A percentile compares a stretch with the other conserved stretches of the same genome.
Conservation (phyloP, 2,113 vertebrate species). For the Ciconia maguari region DNA sequence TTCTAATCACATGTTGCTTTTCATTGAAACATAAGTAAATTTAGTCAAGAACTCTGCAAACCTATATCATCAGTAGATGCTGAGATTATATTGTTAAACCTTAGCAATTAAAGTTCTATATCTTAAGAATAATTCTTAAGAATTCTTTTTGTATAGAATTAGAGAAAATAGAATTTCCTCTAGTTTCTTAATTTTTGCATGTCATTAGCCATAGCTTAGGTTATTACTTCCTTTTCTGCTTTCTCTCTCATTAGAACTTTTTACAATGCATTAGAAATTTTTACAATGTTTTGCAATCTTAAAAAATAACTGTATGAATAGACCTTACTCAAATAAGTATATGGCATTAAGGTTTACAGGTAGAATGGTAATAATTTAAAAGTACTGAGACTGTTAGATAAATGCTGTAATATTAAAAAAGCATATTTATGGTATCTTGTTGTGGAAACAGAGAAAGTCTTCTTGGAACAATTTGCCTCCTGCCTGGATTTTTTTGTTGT, state of each 20-base stretch:
- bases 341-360: not conserved
- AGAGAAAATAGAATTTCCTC: not conserved
- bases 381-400: not conserved
- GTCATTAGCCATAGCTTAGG: not conserved
- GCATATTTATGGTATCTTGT: not conserved
- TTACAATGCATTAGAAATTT: not conserved
- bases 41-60: conserved; percentile 20
- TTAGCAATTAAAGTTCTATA: not conserved
- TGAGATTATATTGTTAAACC: not conserved
- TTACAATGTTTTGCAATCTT: not conserved
- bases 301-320: not conserved
- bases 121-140: not conserved
- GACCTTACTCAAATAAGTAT: not conserved
- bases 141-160: not conserved
- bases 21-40: not conserved
- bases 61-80: not conserved
- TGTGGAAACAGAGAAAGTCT: not conserved
- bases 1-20: not conserved
- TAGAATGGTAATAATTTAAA: not conserved
- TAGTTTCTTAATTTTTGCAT: not conserved
- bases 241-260: not conserved
- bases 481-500: not conserved
- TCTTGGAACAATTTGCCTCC: not conserved
- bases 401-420: not conserved
- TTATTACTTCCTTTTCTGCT: not conserved